Evolutionary conservation across 1,140 invertebrate genomes (phyloP), one percentile per base, ranked within the genome.

Genomic region (Drosophila tristis): DNA sequence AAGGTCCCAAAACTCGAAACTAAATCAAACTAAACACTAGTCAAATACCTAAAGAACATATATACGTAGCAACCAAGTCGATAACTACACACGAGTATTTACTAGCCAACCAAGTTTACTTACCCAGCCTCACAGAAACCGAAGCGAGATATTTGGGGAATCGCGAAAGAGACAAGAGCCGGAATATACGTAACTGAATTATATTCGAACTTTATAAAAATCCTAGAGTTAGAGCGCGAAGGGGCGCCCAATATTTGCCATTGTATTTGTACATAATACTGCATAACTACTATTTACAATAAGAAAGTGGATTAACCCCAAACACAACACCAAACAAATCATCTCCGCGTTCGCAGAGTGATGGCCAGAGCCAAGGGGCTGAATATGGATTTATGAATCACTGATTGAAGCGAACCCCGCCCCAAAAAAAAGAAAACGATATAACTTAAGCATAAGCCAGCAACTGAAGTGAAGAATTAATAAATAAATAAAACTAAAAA

Each of bases 111-210:
- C 39, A 65, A 80, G 74, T 58, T 80, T 72, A 77, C 53, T 77
- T 35, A 67, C 66, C 56, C 56, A 76, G 49, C 78, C 54, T 48
- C 35, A 13, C 35, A 13, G 11, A 58, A 43, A 16, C 15, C 15
- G 31, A 64, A 68, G 50, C 13, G 42, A 75, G 49, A 55, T 45
- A 53, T 25, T 47, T 56, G 47, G 62, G 68, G 51, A 39, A n/a
- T 56, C 62, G 62, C 57, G 68, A 74, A 64, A 66, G 45, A 62
- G 4, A 45, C 44, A 61, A 55, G 63, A 75, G 58, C 65, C 81
- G 60, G 67, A 68, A 89, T 77, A 89, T 89, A 89, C 84, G 79
- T 89, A 89, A 89, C 60, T 80, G 78, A 82, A 89, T 82, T 76
- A 89, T 86, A 87, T 87, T 87, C 82, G 63, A 89, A 79, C 47